Evolutionary conservation across 2,797 vertebrate species (phyloP).

Genomic region (Perodicticus potto): DNA sequence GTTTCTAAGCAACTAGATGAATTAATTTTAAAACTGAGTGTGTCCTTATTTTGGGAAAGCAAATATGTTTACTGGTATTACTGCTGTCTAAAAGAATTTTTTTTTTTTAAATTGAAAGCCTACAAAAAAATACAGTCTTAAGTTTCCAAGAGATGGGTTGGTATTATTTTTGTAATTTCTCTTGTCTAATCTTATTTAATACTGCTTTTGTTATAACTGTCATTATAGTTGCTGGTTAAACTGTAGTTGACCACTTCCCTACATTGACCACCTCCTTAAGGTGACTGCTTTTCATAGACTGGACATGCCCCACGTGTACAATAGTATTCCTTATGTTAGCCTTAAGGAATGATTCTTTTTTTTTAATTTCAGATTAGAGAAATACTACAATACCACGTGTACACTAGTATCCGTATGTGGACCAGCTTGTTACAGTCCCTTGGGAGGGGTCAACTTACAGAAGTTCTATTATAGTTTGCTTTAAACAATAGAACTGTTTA

Average conservation of each 20-base stretch:
- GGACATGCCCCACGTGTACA: too few relatives aligned
- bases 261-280: too few relatives aligned
- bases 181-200: background rate
- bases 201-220: background rate
- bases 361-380: too few relatives aligned
- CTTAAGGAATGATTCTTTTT: too few relatives aligned
- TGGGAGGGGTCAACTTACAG: too few relatives aligned
- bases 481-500: background rate
- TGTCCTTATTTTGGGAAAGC: conserved; percentile 43
- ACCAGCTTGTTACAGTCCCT: too few relatives aligned
- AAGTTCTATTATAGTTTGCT: background rate
- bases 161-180: background rate
- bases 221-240: conserved; percentile 3
- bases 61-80: conserved; percentile 38
- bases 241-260: too few relatives aligned
- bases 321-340: too few relatives aligned
- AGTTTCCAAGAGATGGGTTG: conserved; percentile 9
- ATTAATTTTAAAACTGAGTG: conserved; percentile 51
- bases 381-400: too few relatives aligned
- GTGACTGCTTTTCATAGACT: too few relatives aligned
- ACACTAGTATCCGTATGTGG: too few relatives aligned
- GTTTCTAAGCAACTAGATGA: conserved; percentile 55
- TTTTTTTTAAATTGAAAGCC: background rate
- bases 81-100: background rate
- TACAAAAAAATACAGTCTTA: background rate